These are phyloP conservation scores for Parnassius glacialis DNA, from an alignment of 2,888 invertebrate genomes.

Conservation along the genomic window DNA sequence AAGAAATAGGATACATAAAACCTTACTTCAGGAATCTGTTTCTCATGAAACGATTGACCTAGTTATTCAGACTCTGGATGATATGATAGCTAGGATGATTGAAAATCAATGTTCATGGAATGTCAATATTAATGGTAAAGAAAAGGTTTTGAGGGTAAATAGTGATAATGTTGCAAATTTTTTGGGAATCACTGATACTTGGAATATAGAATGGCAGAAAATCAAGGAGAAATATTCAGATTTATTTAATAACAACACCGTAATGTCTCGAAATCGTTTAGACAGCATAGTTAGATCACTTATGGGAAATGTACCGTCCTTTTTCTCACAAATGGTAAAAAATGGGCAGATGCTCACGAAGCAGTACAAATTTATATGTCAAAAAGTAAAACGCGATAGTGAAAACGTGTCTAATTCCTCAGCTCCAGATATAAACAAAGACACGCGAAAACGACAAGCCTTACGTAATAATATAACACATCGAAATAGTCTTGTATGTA, in stretches of 20 bases:
- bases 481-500: slow-evolving; percentile 27
- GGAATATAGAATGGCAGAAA: slow-evolving; percentile 20
- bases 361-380: slow-evolving; percentile 15
- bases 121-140: slow-evolving; percentile 7
- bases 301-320: slow-evolving; percentile 23
- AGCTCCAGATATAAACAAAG: background rate
- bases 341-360: slow-evolving; percentile 19
- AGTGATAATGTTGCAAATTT: background rate
- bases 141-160: background rate
- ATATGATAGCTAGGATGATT: slow-evolving; percentile 48
- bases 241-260: slow-evolving; percentile 5
- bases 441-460: background rate
- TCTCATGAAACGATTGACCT: slow-evolving; percentile 45
- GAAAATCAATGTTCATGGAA: slow-evolving; percentile 48
- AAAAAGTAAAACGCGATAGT: background rate
- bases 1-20: slow-evolving; percentile 44
- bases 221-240: slow-evolving; percentile 19
- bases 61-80: slow-evolving; percentile 50
- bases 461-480: background rate
- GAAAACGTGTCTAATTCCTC: background rate
- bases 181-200: slow-evolving; percentile 1
- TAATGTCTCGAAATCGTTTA: background rate
- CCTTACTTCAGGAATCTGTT: slow-evolving; percentile 47
- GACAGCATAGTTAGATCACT: slow-evolving; percentile 11
- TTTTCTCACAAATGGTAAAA: slow-evolving; percentile 13